Percentiles rank a stretch among this genome's conserved stretches.
Conservation (phyloP, 1,140 invertebrate species). For the Sinella curviseta region DNA sequence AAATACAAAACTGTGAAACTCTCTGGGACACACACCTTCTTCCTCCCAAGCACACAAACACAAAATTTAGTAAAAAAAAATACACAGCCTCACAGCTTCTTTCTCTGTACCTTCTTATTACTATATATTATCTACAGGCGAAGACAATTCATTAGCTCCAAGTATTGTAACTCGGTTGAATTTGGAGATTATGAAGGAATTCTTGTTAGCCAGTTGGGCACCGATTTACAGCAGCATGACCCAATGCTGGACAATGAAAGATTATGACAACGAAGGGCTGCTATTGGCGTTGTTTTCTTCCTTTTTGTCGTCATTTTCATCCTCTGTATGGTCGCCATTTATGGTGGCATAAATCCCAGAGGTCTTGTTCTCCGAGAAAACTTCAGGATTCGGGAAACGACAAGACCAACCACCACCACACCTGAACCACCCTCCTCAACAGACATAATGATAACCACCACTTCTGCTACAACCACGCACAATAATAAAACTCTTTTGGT, state of each 20-base stretch:
- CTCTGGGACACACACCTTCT: background rate
- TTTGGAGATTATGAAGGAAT: slow-evolving; percentile 4
- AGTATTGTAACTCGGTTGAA: slow-evolving; percentile 14
- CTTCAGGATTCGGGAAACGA: slow-evolving; percentile 24
- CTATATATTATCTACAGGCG: background rate
- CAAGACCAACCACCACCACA: slow-evolving; percentile 29
- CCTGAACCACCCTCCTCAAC: slow-evolving; percentile 5
- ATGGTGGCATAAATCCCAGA: slow-evolving; percentile 58
- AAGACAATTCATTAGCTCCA: slow-evolving; percentile 24
- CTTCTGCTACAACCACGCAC: background rate
- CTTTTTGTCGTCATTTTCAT: slow-evolving; percentile 62
- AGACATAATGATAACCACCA: background rate
- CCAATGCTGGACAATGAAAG: slow-evolving; percentile 45
- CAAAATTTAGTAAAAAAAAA: background rate
- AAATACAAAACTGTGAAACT: background rate
- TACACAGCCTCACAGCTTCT: background rate
- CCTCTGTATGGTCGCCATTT: slow-evolving; percentile 60
- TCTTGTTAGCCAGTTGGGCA: background rate
- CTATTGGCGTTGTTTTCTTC: slow-evolving; percentile 61
- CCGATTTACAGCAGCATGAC: background rate
- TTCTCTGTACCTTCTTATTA: background rate
- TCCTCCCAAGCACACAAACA: background rate
- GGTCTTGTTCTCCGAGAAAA: slow-evolving; percentile 51
- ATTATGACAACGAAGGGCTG: slow-evolving; percentile 62
- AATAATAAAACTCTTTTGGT: no score